Evolutionary conservation across 2,888 invertebrate genomes (phyloP).

Genomic region (Calliopum simillimum): DNA sequence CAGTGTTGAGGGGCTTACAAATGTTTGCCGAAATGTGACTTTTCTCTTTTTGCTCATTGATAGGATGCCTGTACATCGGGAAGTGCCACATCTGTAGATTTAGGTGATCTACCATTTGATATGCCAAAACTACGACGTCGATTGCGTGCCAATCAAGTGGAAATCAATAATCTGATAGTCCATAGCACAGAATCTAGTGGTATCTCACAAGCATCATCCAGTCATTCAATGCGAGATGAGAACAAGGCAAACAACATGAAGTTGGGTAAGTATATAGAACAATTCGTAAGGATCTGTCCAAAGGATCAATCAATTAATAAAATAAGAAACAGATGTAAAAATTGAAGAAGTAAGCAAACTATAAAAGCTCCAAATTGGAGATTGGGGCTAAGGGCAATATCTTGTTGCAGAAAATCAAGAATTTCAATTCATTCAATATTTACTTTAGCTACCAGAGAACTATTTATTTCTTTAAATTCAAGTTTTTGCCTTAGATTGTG

Average conservation of each 20-base stretch:
- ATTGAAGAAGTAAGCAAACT: too few relatives aligned
- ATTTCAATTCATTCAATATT: too few relatives aligned
- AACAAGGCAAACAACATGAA: slow-evolving; percentile 71
- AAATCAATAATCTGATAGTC: slow-evolving; percentile 60
- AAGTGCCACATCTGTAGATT: slow-evolving; percentile 80
- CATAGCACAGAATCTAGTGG: slow-evolving; percentile 77
- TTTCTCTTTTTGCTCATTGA: not conserved
- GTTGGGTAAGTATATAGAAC: slow-evolving; percentile 54
- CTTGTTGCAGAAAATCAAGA: too few relatives aligned
- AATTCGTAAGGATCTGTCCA: not conserved
- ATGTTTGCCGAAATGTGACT: not conserved
- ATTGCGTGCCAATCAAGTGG: slow-evolving; percentile 71
- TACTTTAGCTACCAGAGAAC: too few relatives aligned
- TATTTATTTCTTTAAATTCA: too few relatives aligned
- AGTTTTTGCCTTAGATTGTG: too few relatives aligned
- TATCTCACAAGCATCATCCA: slow-evolving; percentile 84
- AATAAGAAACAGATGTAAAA: too few relatives aligned
- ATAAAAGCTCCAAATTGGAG: too few relatives aligned
- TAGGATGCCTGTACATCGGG: slow-evolving; percentile 75
- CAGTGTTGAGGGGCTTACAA: not conserved
- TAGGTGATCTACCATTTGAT: slow-evolving; percentile 87
- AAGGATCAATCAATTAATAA: too few relatives aligned
- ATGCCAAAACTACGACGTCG: slow-evolving; percentile 89
- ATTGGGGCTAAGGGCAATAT: too few relatives aligned
- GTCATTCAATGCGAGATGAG: slow-evolving; percentile 82